A percentile compares a stretch with the other conserved stretches of the same genome.
phyloP scores from a whole-genome alignment of 2,888 invertebrate species.

The Harpalus rufipes region DNA sequence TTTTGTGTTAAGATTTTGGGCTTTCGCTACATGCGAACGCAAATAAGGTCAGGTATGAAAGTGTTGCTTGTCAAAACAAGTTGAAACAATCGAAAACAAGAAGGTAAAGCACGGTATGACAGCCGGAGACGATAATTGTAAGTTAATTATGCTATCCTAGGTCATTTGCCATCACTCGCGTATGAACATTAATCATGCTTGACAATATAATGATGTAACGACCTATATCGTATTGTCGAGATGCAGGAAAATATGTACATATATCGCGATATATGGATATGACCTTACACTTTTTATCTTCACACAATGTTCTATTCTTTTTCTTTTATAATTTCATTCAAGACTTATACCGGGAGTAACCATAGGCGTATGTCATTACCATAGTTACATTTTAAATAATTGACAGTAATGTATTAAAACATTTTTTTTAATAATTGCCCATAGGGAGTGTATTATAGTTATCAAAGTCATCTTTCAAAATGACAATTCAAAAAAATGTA shows the following conservation, averaged over 20 bases:
- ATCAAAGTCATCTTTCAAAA: too few relatives aligned
- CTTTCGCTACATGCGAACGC: constrained; percentile 50
- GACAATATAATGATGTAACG: constrained; percentile 48
- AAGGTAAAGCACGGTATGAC: constrained; percentile 45
- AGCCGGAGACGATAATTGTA: constrained; percentile 18
- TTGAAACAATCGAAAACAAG: constrained; percentile 52
- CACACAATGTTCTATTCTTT: too few relatives aligned
- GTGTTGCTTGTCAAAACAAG: constrained; percentile 51
- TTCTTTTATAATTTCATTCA: too few relatives aligned
- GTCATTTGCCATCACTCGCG: constrained; percentile 34
- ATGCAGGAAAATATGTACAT: not conserved
- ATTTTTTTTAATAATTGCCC: too few relatives aligned
- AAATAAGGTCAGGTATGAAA: constrained; percentile 57
- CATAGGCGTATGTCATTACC: too few relatives aligned
- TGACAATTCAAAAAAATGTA: too few relatives aligned
- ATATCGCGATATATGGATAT: not conserved
- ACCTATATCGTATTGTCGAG: constrained; percentile 26
- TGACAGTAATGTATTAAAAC: too few relatives aligned
- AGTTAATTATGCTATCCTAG: constrained; percentile 26
- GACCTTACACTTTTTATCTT: constrained; percentile 2
- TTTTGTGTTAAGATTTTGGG: constrained; percentile 37
- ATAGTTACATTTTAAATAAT: too few relatives aligned
- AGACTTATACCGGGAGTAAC: too few relatives aligned
- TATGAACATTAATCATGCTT: constrained; percentile 40
- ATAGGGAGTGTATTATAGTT: too few relatives aligned